phyloP scores from a whole-genome alignment of 2,888 invertebrate species.

The Eristalis intricaria region DNA sequence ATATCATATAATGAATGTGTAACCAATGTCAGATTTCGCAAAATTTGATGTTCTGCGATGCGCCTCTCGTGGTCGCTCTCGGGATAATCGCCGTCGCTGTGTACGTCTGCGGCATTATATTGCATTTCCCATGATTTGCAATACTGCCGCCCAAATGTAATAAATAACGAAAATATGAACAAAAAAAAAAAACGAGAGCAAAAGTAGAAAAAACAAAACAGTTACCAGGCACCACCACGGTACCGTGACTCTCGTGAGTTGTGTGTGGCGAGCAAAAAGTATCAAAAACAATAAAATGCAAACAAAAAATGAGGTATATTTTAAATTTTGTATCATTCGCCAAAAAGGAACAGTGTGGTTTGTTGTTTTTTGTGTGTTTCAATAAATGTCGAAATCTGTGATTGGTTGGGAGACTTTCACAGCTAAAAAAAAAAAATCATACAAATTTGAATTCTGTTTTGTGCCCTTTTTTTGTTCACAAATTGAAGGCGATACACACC shows the following conservation, averaged over 20 bases:
- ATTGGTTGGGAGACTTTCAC: too few relatives aligned
- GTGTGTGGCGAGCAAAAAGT: neutral
- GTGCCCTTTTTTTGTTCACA: too few relatives aligned
- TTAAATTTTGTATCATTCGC: neutral
- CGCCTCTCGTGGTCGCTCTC: neutral
- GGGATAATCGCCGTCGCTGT: conserved; percentile 42
- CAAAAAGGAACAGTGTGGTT: neutral
- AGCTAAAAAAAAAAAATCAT: too few relatives aligned
- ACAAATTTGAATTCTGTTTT: too few relatives aligned
- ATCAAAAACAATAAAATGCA: neutral
- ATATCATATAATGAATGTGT: conserved; percentile 59
- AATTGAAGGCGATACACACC: too few relatives aligned
- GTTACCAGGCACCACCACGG: neutral
- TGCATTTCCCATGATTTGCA: conserved; percentile 53
- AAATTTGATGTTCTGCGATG: conserved; percentile 31
- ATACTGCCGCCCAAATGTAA: conserved; percentile 45
- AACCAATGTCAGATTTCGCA: conserved; percentile 52
- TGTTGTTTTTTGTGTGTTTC: neutral
- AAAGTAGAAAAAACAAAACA: neutral
- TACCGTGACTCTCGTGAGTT: neutral
- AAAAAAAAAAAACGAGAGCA: conserved; percentile 10
- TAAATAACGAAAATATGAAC: conserved; percentile 58
- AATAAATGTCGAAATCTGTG: neutral
- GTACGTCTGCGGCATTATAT: conserved; percentile 38
- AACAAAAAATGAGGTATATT: neutral